Base-by-base conservation (phyloP, 1,140 invertebrate genomes). In the Laodelphax striatellus region DNA sequence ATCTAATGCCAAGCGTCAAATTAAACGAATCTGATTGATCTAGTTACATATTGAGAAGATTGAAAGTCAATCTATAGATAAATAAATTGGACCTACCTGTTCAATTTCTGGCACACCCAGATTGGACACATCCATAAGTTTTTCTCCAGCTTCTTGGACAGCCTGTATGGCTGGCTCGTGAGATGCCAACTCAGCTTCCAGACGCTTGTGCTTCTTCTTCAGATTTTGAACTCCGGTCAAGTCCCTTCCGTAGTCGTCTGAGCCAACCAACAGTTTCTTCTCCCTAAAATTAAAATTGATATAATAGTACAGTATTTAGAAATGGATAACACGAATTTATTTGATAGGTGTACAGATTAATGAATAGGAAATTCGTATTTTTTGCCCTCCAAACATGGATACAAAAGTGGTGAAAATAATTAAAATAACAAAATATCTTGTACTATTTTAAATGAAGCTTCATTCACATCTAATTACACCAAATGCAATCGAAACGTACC, bases 211-310 rank as follows among this genome's bases (percentile, higher is more conserved):
- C 73, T 99, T 99, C 78, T 99, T 98, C 66, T 95, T 89, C 42
- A 99, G 76, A 72, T 99, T 99, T 73, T 98, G 94, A 0, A 99
- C 95, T 16, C 94, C 94, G 11, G 95, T 98, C 66, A 99, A 77
- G 73, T 99, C 97, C 60, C 95, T 87, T 0, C 97, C 97, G 73
- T 97, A 99, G 72, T 99, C 97, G 72, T 98, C 96, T 3, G 93
- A 97, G 6, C 92, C 90, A 1, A 99, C 94, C 6, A 99, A 76
- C 13, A 99, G 76, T 73, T 99, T 98, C 81, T 99, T 99, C 70
- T 99, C 97, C 72, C 84, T 88, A 50, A 50, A 50, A 50, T 5
- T 17, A 22, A 50, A 50, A 50, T 50, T 44, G 24, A 44, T n/a
- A n/a, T n/a, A n/a, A n/a, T n/a, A n/a, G 43, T 46, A 46, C 4